Evolutionary conservation across 1,140 invertebrate genomes (phyloP).

Genomic region (Drosophila subpulchrella): DNA sequence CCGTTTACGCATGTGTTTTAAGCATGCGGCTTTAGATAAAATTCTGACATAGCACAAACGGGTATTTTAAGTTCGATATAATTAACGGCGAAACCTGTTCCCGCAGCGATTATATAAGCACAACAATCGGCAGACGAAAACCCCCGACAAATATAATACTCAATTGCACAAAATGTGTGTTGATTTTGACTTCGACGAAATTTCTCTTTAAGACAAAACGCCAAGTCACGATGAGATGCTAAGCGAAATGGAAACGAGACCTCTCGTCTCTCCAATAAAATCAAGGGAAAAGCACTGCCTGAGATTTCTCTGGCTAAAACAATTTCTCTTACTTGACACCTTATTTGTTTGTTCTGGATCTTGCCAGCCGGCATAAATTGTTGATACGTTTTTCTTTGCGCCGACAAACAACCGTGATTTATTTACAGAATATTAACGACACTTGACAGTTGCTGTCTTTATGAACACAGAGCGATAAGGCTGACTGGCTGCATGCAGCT

Average conservation of each 20-base stretch:
- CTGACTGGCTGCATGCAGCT: neutral
- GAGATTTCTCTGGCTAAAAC: neutral
- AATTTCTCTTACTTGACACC: neutral
- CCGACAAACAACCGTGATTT: conserved; percentile 30
- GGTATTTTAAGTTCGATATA: conserved; percentile 43
- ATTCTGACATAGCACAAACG: conserved; percentile 47
- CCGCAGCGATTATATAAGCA: conserved; percentile 43
- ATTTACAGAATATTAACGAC: conserved; percentile 26
- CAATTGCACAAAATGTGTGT: conserved; percentile 4
- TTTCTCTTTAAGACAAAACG: conserved; percentile 22
- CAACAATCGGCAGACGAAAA: conserved; percentile 18
- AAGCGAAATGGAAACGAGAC: conserved; percentile 5
- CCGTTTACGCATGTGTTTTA: conserved; percentile 32
- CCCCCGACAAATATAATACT: conserved; percentile 15
- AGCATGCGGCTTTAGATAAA: conserved; percentile 45
- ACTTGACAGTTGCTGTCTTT: conserved; percentile 27
- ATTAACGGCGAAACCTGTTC: conserved; percentile 50
- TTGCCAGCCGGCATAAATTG: conserved; percentile 29
- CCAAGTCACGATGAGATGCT: conserved; percentile 33
- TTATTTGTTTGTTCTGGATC: conserved; percentile 17
- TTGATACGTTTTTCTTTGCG: conserved; percentile 15
- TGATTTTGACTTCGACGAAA: conserved; percentile 1
- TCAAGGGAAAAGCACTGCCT: conserved; percentile 6
- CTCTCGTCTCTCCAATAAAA: conserved; percentile 12
- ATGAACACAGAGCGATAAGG: conserved; percentile 13